Evolutionary conservation across 2,113 vertebrate genomes (phyloP).

Genomic region (Hipposideros armiger): DNA sequence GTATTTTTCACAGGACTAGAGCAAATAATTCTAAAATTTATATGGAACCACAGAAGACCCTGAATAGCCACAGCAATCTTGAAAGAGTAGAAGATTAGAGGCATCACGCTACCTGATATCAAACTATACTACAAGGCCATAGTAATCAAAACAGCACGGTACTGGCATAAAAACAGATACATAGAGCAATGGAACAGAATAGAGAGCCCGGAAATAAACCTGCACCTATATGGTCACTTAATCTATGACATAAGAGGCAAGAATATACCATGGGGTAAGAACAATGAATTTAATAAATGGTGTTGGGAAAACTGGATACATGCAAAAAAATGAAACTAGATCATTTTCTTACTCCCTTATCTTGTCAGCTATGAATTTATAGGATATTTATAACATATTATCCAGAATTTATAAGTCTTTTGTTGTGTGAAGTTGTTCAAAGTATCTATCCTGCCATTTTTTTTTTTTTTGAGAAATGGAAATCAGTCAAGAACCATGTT

Average conservation of each 20-base stretch:
- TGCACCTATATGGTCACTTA: neutral
- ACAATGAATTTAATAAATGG: neutral
- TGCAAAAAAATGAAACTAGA: neutral
- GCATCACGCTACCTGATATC: neutral
- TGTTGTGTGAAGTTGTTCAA: neutral
- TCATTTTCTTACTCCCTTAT: neutral
- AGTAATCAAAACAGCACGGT: neutral
- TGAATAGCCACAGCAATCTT: neutral
- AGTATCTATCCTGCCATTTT: neutral
- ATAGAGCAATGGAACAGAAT: neutral
- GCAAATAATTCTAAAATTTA: neutral
- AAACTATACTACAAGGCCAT: neutral
- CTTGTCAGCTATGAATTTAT: neutral
- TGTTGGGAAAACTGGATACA: neutral
- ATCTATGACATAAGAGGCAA: neutral
- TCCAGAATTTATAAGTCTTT: slow-evolving; percentile 37
- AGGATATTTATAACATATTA: neutral
- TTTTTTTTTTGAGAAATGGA: neutral
- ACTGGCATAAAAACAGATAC: neutral
- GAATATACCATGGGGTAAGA: neutral
- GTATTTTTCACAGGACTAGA: neutral
- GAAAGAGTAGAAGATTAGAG: neutral
- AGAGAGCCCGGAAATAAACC: neutral
- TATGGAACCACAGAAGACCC: neutral
- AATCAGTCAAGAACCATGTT: neutral